These are phyloP conservation scores for Trachelus tabidus DNA, from an alignment of 2,888 invertebrate genomes.

Conservation along the genomic window DNA sequence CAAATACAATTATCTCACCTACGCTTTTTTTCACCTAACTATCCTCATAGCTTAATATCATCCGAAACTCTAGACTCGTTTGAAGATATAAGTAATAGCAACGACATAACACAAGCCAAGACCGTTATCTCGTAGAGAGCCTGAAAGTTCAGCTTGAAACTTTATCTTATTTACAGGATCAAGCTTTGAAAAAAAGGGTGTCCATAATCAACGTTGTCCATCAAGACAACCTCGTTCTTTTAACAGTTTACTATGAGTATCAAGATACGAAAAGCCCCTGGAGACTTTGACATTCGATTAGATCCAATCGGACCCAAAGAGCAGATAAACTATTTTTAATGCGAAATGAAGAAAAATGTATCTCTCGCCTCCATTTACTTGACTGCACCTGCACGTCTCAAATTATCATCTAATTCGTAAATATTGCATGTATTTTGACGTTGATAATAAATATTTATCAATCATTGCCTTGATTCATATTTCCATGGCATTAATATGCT, in stretches of 20 bases:
- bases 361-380: not conserved
- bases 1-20: too few relatives aligned
- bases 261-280: not conserved
- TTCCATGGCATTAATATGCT: not conserved
- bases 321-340: not conserved
- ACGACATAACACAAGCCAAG: not conserved
- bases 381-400: not conserved
- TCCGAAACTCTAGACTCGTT: too few relatives aligned
- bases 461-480: not conserved
- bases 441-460: not conserved
- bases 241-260: not conserved
- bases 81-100: too few relatives aligned
- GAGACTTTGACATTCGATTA: not conserved
- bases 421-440: not conserved
- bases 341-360: not conserved
- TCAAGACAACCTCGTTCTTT: not conserved
- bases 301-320: not conserved
- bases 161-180: not conserved
- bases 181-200: not conserved
- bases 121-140: not conserved
- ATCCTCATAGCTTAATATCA: too few relatives aligned
- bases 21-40: too few relatives aligned
- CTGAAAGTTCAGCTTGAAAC: not conserved
- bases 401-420: not conserved
- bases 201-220: not conserved